Percentiles rank a stretch among this genome's conserved stretches.
These are phyloP conservation scores for Formica aserva DNA, from an alignment of 2,888 invertebrate species.

Conservation along the genomic window DNA sequence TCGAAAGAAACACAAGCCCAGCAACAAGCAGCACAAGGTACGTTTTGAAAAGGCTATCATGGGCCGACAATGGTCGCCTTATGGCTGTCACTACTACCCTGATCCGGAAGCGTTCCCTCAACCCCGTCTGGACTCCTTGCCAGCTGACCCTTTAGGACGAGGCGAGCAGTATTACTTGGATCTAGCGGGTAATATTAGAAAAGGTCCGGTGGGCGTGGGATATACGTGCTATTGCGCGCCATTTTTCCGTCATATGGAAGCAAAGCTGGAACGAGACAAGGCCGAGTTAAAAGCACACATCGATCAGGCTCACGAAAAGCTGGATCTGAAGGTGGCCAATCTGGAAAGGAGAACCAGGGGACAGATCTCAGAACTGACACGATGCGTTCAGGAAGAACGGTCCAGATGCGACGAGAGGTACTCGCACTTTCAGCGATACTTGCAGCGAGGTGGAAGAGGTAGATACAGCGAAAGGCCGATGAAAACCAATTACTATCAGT, in stretches of 20 bases:
- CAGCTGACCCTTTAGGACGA: slow-evolving; percentile 93
- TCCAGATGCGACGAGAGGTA: slow-evolving; percentile 89
- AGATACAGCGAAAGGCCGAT: slow-evolving; percentile 87
- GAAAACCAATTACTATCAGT: slow-evolving; percentile 86
- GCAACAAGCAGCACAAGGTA: slow-evolving; percentile 81
- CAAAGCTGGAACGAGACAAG: slow-evolving; percentile 92
- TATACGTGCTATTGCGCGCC: slow-evolving; percentile 97
- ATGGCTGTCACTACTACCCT: slow-evolving; percentile 96
- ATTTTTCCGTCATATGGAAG: slow-evolving; percentile 95
- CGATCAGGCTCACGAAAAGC: slow-evolving; percentile 92
- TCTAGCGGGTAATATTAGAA: slow-evolving; percentile 97
- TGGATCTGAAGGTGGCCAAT: slow-evolving; percentile 93
- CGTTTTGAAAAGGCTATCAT: slow-evolving; percentile 86
- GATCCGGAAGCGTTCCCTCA: slow-evolving; percentile 94
- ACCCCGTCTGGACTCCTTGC: slow-evolving; percentile 94
- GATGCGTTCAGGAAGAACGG: slow-evolving; percentile 89
- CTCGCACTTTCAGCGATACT: slow-evolving; percentile 90
- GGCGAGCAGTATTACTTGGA: slow-evolving; percentile 98
- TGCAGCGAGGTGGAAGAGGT: slow-evolving; percentile 89
- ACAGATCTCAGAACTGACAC: slow-evolving; percentile 90
- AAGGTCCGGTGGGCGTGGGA: slow-evolving; percentile 97
- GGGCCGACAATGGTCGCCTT: slow-evolving; percentile 92
- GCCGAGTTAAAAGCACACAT: slow-evolving; percentile 92
- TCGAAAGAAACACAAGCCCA: slow-evolving; percentile 82
- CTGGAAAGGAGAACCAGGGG: slow-evolving; percentile 91